Percentiles rank a stretch among this genome's conserved stretches.
These are phyloP conservation scores for Enteromius trimaculatus DNA, from an alignment of 2,797 vertebrate species.

Conservation along the genomic window DNA sequence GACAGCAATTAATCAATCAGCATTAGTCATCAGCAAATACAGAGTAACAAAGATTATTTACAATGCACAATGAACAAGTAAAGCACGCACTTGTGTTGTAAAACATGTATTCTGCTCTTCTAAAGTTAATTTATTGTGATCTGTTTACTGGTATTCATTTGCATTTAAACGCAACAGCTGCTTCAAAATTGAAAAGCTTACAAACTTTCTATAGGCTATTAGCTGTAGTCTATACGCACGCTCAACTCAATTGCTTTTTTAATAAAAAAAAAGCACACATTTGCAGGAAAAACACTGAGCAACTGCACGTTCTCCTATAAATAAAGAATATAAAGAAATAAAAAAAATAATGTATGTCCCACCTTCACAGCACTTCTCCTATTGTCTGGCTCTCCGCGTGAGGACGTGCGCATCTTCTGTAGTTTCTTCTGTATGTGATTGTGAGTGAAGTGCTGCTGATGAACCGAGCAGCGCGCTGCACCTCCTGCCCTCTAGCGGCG, in stretches of 20 bases:
- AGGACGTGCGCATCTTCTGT: neutral
- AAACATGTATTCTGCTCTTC: neutral
- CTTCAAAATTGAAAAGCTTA: neutral
- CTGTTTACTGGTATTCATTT: neutral
- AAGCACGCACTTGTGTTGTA: neutral
- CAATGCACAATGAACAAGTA: neutral
- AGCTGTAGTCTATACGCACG: neutral
- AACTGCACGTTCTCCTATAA: too few relatives aligned
- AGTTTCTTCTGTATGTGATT: neutral
- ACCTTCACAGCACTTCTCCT: neutral
- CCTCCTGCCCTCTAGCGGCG: slow-evolving; percentile 14
- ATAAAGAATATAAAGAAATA: neutral
- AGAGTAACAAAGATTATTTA: neutral
- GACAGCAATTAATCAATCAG: neutral
- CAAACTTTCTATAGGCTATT: neutral
- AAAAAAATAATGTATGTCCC: neutral
- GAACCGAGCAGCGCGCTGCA: neutral
- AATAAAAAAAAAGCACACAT: neutral
- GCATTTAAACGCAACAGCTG: neutral
- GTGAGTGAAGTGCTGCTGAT: neutral
- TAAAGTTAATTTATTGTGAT: neutral
- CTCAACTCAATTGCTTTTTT: neutral
- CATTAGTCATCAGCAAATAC: neutral
- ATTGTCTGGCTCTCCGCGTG: neutral
- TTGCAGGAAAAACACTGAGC: neutral